Percentiles rank a stretch among this genome's conserved stretches.
These are phyloP conservation scores for Parnassius apollo DNA, from an alignment of 2,888 invertebrate species.

Conservation along the genomic window DNA sequence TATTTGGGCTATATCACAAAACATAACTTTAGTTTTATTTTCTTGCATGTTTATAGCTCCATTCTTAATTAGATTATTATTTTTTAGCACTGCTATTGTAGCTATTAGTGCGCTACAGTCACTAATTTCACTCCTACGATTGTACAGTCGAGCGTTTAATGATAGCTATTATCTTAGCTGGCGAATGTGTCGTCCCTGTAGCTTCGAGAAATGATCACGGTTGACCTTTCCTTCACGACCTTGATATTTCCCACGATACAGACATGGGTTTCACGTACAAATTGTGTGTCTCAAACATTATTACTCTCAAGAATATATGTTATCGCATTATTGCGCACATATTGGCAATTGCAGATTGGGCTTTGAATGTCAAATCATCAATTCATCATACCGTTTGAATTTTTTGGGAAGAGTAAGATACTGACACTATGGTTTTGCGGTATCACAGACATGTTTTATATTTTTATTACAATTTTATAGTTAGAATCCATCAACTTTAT, in stretches of 20 bases:
- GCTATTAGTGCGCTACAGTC: background rate
- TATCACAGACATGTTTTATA: background rate
- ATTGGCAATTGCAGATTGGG: slow-evolving; percentile 46
- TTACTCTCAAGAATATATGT: slow-evolving; percentile 39
- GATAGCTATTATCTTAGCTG: slow-evolving; percentile 61
- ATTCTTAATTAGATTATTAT: background rate
- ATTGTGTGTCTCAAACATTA: slow-evolving; percentile 59
- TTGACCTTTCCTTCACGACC: slow-evolving; percentile 51
- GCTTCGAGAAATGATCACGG: slow-evolving; percentile 70
- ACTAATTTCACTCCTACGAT: slow-evolving; percentile 32
- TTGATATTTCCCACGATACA: slow-evolving; percentile 59
- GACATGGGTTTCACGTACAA: slow-evolving; percentile 66
- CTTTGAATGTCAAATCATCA: slow-evolving; percentile 43
- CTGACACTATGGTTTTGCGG: slow-evolving; percentile 5
- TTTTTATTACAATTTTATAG: background rate
- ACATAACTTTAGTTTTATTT: too few relatives aligned
- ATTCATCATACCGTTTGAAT: slow-evolving; percentile 15
- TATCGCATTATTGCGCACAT: slow-evolving; percentile 52
- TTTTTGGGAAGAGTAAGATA: background rate
- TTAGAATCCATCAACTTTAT: slow-evolving; percentile 7
- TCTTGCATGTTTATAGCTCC: background rate
- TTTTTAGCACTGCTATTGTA: background rate
- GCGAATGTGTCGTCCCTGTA: slow-evolving; percentile 76
- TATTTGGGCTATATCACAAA: too few relatives aligned
- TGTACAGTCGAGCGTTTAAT: slow-evolving; percentile 70